phyloP scores from a whole-genome alignment of 2,113 vertebrate species.

The Saguinus imperator region DNA sequence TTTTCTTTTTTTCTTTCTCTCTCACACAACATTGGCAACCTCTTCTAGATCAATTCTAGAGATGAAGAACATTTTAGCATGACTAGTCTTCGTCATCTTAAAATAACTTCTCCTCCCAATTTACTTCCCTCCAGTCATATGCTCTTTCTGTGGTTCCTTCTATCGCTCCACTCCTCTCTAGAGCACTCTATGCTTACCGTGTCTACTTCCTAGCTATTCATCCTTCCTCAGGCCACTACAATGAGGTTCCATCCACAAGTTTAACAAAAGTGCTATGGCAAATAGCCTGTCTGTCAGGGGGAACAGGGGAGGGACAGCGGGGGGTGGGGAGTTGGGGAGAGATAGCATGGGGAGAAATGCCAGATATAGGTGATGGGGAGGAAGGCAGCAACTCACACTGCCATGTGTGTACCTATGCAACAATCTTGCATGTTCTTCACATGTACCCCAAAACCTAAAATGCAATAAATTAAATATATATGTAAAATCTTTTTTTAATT shows the following conservation, averaged over 20 bases:
- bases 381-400: no score
- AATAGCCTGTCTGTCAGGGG: neutral
- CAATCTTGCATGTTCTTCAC: no score
- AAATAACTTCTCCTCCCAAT: neutral
- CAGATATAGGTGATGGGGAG: no score
- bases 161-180: no score
- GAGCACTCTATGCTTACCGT: neutral
- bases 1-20: neutral
- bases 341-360: no score
- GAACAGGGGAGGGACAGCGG: no score
- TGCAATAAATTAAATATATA: neutral
- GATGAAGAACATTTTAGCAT: neutral
- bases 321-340: no score
- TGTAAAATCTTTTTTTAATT: neutral
- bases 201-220: neutral
- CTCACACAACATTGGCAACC: neutral
- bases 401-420: no score
- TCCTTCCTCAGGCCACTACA: neutral
- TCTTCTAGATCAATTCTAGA: neutral
- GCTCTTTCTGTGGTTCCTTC: neutral
- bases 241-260: neutral
- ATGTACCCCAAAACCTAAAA: no score
- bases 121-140: neutral
- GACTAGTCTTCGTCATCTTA: neutral
- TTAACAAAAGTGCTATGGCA: neutral